Evolutionary conservation across 2,888 invertebrate genomes (phyloP).

Genomic region (Phania funesta): DNA sequence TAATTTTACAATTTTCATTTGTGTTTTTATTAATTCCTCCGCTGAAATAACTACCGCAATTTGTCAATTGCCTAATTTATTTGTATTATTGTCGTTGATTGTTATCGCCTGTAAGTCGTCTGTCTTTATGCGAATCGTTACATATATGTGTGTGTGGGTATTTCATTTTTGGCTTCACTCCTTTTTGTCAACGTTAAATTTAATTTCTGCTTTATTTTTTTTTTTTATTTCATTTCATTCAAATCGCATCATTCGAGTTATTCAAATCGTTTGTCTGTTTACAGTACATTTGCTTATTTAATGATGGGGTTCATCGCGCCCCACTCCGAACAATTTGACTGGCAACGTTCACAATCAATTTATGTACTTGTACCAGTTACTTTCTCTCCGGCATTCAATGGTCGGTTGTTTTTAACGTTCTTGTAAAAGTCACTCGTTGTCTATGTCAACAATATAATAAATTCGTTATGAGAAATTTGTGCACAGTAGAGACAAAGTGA

Average conservation of each 20-base stretch:
- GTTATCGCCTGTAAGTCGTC: slow-evolving; percentile 44
- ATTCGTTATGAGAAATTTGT: slow-evolving; percentile 26
- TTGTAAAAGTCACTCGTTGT: slow-evolving; percentile 59
- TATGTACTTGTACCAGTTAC: slow-evolving; percentile 40
- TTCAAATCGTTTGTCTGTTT: slow-evolving; percentile 80
- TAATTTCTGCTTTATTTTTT: background rate
- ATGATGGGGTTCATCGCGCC: slow-evolving; percentile 71
- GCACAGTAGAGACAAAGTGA: slow-evolving; percentile 36
- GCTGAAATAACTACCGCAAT: slow-evolving; percentile 50
- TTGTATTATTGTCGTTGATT: slow-evolving; percentile 56
- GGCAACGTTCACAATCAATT: slow-evolving; percentile 44
- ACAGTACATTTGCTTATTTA: slow-evolving; percentile 81
- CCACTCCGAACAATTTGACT: slow-evolving; percentile 7
- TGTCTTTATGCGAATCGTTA: slow-evolving; percentile 10
- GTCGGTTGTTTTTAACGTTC: slow-evolving; percentile 47
- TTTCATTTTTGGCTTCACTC: slow-evolving; percentile 12
- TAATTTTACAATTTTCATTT: slow-evolving; percentile 26
- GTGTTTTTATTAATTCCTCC: slow-evolving; percentile 16
- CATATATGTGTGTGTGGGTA: background rate
- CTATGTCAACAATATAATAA: slow-evolving; percentile 59
- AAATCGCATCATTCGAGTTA: slow-evolving; percentile 68
- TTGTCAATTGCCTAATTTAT: slow-evolving; percentile 62
- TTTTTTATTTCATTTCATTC: slow-evolving; percentile 27
- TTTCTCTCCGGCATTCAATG: slow-evolving; percentile 43
- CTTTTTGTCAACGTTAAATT: slow-evolving; percentile 35